A percentile compares a stretch with the other conserved stretches of the same genome.
phyloP scores from a whole-genome alignment of 2,113 vertebrate genomes.

The Phodopus roborovskii region DNA sequence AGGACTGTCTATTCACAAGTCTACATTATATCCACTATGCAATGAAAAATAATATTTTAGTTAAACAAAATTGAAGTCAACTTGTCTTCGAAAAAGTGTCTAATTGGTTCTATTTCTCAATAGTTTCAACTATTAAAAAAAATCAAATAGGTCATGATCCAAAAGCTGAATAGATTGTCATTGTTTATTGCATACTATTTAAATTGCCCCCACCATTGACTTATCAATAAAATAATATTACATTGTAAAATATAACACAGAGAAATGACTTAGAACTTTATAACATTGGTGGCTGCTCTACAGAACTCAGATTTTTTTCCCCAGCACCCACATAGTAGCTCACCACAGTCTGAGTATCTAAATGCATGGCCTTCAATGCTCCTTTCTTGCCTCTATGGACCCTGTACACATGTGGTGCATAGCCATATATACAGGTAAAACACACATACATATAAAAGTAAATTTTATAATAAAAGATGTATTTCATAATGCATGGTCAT shows the following conservation, averaged over 20 bases:
- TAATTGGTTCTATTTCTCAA: neutral
- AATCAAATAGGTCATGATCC: neutral
- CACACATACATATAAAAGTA: neutral
- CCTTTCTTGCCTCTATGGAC: neutral
- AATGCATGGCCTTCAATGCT: too few relatives aligned
- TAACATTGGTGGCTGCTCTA: neutral
- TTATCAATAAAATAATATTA: constrained; percentile 4
- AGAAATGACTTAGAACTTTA: neutral
- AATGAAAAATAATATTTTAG: neutral
- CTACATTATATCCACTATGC: neutral
- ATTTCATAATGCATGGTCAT: neutral
- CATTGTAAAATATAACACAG: neutral
- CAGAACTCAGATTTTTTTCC: neutral
- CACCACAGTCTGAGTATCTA: neutral
- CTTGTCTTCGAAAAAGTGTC: neutral
- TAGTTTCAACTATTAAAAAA: constrained; percentile 35
- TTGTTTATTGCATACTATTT: constrained; percentile 32
- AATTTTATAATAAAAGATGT: neutral
- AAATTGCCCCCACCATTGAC: neutral
- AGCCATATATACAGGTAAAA: neutral
- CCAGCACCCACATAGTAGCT: neutral
- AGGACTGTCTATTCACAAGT: neutral
- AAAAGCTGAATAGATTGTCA: constrained; percentile 43
- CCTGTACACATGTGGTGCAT: neutral
- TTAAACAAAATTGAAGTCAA: constrained; percentile 23